These are phyloP conservation scores for Spermophilus dauricus DNA, from an alignment of 2,113 vertebrate genomes.

Conservation along the genomic window DNA sequence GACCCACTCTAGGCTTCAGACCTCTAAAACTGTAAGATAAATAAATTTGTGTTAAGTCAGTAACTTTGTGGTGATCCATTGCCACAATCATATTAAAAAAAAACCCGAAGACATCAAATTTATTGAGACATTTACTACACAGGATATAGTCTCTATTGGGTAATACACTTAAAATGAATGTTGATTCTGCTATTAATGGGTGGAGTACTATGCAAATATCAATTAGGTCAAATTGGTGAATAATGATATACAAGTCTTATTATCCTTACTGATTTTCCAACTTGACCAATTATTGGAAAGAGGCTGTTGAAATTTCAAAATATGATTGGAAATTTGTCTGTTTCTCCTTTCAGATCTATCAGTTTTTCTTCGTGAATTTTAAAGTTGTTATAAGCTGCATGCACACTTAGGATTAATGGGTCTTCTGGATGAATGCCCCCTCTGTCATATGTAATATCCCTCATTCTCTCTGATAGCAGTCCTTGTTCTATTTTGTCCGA, in stretches of 20 bases:
- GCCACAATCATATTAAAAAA: not conserved
- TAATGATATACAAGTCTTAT: not conserved
- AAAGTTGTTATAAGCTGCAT: not conserved
- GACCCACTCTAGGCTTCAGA: slow-evolving; percentile 6
- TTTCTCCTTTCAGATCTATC: not conserved
- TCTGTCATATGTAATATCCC: not conserved
- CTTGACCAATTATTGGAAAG: not conserved
- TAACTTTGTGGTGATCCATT: not conserved
- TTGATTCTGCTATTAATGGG: not conserved
- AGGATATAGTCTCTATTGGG: not conserved
- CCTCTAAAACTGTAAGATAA: not conserved
- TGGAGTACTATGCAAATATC: not conserved
- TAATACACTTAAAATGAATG: not conserved
- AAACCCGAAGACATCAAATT: not conserved
- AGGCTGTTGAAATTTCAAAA: not conserved
- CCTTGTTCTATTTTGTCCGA: not conserved
- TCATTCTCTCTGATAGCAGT: not conserved
- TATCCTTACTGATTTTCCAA: not conserved
- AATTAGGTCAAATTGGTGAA: not conserved
- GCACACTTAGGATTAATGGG: not conserved
- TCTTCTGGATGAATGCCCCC: not conserved
- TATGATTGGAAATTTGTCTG: not conserved
- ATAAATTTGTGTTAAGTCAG: not conserved
- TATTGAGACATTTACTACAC: not conserved
- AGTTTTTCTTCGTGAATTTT: not conserved